Percentiles rank a stretch among this genome's conserved stretches.
phyloP scores from a whole-genome alignment of 2,888 invertebrate species.

The Agrotis segetum region DNA sequence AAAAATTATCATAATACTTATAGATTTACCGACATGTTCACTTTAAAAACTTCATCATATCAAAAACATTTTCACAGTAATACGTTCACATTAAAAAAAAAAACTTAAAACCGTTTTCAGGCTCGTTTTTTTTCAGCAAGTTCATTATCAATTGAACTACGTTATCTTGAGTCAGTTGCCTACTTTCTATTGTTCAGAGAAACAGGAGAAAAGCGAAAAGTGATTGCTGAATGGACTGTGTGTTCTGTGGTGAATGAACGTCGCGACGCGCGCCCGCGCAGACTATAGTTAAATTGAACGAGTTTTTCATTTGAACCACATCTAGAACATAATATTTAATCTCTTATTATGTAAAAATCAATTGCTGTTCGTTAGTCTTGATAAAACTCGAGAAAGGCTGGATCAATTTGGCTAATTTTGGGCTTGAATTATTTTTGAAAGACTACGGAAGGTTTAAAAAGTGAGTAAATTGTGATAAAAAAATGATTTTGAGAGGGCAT shows the following conservation, averaged over 20 bases:
- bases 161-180: slow-evolving; percentile 21
- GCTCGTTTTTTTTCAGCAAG: not conserved
- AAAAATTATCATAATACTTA: not conserved
- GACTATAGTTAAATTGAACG: no score
- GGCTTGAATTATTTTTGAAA: no score
- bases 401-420: no score
- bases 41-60: not conserved
- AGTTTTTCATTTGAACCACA: no score
- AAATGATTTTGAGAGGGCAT: no score
- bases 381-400: no score
- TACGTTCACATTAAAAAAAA: not conserved
- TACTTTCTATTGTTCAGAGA: slow-evolving; percentile 34
- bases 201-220: slow-evolving; percentile 30
- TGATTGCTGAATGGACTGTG: slow-evolving; percentile 5
- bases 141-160: slow-evolving; percentile 11
- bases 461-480: no score
- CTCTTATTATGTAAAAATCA: no score
- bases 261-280: slow-evolving; percentile 1
- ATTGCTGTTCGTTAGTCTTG: no score
- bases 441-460: no score
- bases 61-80: not conserved
- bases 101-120: not conserved
- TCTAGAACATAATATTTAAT: no score
- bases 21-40: not conserved
- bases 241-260: no score